Conservation (phyloP, 2,113 vertebrate genomes). For the Osmerus mordax region DNA sequence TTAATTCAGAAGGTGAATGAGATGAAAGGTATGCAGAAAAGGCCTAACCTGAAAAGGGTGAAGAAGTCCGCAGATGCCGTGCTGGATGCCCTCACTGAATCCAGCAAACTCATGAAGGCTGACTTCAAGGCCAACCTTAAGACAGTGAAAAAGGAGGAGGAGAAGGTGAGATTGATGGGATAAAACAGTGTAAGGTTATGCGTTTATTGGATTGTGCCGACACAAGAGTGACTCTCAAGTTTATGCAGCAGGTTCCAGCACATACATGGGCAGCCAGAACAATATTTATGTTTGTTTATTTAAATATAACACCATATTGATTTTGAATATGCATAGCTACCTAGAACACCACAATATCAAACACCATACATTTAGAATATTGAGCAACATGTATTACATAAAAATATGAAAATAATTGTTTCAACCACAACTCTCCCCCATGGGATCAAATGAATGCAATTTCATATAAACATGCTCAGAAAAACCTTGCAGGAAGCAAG, state of each 20-base stretch:
- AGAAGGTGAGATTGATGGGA: constrained; percentile 61
- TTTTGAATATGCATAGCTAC: too few species aligned
- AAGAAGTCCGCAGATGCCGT: constrained; percentile 73
- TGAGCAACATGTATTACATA: too few species aligned
- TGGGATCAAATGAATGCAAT: neutral
- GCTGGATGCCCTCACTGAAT: constrained; percentile 65
- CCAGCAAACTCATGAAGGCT: constrained; percentile 62
- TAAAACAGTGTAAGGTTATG: too few species aligned
- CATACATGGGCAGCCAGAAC: too few species aligned
- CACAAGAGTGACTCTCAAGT: neutral
- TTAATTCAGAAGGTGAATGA: constrained; percentile 68
- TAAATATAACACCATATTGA: too few species aligned
- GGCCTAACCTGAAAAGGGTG: constrained; percentile 72
- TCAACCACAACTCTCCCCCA: too few species aligned
- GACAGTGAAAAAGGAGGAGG: constrained; percentile 79
- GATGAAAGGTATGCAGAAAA: constrained; percentile 69
- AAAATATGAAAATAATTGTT: too few species aligned
- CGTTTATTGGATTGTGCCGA: neutral
- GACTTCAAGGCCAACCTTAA: constrained; percentile 77
- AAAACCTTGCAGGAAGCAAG: neutral
- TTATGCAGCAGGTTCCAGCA: too few species aligned
- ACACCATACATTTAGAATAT: too few species aligned
- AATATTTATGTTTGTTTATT: too few species aligned
- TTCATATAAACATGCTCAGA: neutral
- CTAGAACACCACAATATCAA: too few species aligned